phyloP scores from a whole-genome alignment of 1,140 invertebrate species.

The Papilio helenus region DNA sequence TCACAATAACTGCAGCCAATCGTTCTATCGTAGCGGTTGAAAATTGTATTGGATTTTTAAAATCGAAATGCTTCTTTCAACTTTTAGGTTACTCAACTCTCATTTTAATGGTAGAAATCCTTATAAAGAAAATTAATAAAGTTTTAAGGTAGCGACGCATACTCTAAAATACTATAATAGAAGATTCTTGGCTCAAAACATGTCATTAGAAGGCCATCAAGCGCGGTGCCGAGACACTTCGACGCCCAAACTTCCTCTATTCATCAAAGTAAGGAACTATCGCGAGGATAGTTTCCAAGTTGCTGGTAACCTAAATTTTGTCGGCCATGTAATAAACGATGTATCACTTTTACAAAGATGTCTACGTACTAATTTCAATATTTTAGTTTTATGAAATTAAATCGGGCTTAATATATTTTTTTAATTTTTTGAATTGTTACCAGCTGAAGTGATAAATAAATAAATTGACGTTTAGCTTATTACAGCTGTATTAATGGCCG shows the following conservation, averaged over 20 bases:
- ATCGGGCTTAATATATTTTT: no score
- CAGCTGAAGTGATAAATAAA: no score
- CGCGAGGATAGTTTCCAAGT: neutral
- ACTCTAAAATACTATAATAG: neutral
- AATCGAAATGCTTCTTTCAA: neutral
- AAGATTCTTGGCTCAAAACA: constrained; percentile 8
- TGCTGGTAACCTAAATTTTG: neutral
- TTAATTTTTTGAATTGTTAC: no score
- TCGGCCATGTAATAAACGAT: neutral
- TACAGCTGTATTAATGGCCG: no score
- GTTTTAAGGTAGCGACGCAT: neutral
- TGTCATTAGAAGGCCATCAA: constrained; percentile 4
- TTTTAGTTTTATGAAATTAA: neutral
- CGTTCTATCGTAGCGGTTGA: neutral
- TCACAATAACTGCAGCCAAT: neutral
- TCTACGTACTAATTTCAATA: neutral
- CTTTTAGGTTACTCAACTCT: neutral
- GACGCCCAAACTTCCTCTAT: neutral
- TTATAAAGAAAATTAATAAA: neutral
- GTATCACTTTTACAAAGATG: neutral
- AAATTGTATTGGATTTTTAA: neutral
- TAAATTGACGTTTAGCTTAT: no score
- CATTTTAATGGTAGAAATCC: neutral
- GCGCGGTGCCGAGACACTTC: neutral
- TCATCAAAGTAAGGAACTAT: constrained; percentile 1